Conservation (phyloP, 2,888 invertebrate species). For the Timema podura region DNA sequence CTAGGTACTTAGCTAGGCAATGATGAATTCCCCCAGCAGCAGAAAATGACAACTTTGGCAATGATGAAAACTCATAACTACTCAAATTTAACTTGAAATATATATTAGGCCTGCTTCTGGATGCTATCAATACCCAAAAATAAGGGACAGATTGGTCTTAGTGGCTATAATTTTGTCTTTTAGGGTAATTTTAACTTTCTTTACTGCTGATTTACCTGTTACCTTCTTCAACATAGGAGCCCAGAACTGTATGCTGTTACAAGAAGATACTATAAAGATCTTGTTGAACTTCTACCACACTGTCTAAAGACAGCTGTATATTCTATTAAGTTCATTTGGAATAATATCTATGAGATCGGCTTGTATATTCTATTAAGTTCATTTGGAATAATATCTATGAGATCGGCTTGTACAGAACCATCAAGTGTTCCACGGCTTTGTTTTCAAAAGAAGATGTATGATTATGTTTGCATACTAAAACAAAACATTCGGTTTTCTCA, state of each 20-base stretch:
- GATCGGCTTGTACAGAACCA: too few relatives aligned
- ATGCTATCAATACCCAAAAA: not conserved
- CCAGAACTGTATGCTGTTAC: not conserved
- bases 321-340: not conserved
- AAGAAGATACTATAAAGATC: not conserved
- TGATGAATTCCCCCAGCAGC: not conserved
- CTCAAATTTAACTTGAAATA: not conserved
- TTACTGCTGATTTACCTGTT: not conserved
- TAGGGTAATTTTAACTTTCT: not conserved
- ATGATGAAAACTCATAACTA: not conserved
- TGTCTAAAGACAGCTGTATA: not conserved
- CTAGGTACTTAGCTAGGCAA: constrained; percentile 5
- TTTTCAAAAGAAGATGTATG: too few relatives aligned
- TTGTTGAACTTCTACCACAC: not conserved
- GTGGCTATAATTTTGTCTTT: not conserved
- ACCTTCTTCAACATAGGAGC: not conserved
- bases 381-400: too few relatives aligned
- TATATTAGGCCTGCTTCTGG: not conserved
- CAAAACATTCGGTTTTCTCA: too few relatives aligned
- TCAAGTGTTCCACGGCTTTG: too few relatives aligned
- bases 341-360: too few relatives aligned
- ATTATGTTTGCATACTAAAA: too few relatives aligned
- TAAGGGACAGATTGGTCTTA: not conserved
- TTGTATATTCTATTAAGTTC: not conserved
- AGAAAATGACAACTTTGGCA: not conserved